Base-by-base conservation (phyloP, 2,113 vertebrate species). In the Lepisosteus osseus region DNA sequence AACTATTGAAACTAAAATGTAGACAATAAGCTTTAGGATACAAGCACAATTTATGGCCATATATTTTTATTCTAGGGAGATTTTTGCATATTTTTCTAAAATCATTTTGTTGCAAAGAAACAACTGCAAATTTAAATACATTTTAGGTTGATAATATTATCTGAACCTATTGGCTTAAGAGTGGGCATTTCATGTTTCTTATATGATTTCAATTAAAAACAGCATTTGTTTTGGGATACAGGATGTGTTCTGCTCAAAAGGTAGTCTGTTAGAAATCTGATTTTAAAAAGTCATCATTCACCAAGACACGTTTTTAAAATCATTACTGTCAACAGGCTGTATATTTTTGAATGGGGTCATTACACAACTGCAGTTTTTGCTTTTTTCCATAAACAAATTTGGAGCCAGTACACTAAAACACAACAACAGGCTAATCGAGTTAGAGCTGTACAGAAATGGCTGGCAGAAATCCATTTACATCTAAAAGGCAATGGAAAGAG, bases 371-470 rank as follows among this genome's bases (percentile, higher is more conserved):
- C 82, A 84, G 86, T 85, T 83, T 80, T 83, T 80, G 82, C 82
- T 82, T 77, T 61, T 81, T 88, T 75, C 75, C 75, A 87, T 91
- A 92, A 92, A 90, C 87, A 91, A 82, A 87, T 88, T 83, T 86
- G 83, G 82, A 78, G 77, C 87, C 86, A 87, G 82, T 87, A 87
- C 77, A 87, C 84, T 85, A 89, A 88, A 87, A 83, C 86, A 87
- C 77, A 86, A 88, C 86, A 90, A 81, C 79, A 84, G 79, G 76
- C 82, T 91, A 94, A 95, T 90, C 86, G 88, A 90, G 87, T 94
- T 93, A 93, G 85, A 79, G 82, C 85, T 77, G 74, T 77, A 80
- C 86, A 83, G 80, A 92, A 93, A 91, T 86, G 80, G 84, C 82
- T 85, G 86, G 77, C 75, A 74, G 86, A 75, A 74, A 86, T 81